Evolutionary conservation across 2,113 vertebrate genomes (phyloP), one percentile per base, ranked within the genome.

Genomic region (Pterocles burchelli): DNA sequence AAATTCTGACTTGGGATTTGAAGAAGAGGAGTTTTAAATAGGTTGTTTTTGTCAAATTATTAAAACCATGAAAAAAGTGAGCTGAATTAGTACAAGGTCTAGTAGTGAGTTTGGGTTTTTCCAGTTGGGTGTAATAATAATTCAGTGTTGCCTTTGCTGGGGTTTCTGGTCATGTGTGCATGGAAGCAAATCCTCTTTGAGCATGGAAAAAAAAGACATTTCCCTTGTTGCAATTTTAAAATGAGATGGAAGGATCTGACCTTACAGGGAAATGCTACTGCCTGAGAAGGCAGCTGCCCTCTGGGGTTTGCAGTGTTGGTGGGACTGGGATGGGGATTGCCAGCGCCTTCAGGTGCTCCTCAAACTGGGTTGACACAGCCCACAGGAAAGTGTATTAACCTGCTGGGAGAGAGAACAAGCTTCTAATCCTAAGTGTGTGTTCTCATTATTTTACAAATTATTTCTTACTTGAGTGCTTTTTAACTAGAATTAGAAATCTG

Each of bases 1-100:
- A 96, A 96, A 92, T 71, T 76, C 72, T 89, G 73, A 43, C 21
- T 49, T 96, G 68, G 62, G 82, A 72, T 78, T 73, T 65, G 66
- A 90, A 96, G 88, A 83, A 79, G 61, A 66, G 6, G 22, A 71
- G 24, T 78, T 95, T 85, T 67, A 46, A 59, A 36, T 36, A 55
- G 85, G 41, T 71, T 25, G 38, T 91, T 95, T 58, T 54, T 80
- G 38, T 62, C 20, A 33, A 51, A 31, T 72, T 25, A 22, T 33
- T 13, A 55, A 66, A 65, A 22, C 16, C 19, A 45, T 43, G 38
- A 5, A 19, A 66, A 45, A 92, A 21, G 9, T 4, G 16, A 61
- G 43, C 9, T n/a, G 38, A 17, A 14, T 33, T 15, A 19, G 29
- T 54, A 13, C 7, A 1, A 10, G 3, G 12, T 67, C 13, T 36